Percentiles rank a stretch among this genome's conserved stretches.
phyloP scores from a whole-genome alignment of 2,797 vertebrate genomes.

The Salarias fasciatus region DNA sequence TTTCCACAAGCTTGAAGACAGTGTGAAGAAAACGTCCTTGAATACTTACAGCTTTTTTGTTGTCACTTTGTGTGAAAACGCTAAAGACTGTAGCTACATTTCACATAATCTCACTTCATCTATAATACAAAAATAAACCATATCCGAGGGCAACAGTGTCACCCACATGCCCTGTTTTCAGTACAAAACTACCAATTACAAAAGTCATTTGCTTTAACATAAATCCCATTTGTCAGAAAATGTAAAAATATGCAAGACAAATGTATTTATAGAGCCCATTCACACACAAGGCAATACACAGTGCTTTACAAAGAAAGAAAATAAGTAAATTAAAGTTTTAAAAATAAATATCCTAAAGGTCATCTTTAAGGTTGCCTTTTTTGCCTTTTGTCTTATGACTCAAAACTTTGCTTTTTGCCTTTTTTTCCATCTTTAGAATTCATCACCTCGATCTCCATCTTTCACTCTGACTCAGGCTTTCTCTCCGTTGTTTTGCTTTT shows the following conservation, averaged over 20 bases:
- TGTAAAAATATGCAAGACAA: too few relatives aligned
- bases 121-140: not conserved
- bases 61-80: too few relatives aligned
- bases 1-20: too few relatives aligned
- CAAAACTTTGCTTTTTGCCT: not conserved
- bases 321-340: too few relatives aligned
- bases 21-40: too few relatives aligned
- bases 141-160: not conserved
- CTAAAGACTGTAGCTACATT: too few relatives aligned
- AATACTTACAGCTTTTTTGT: too few relatives aligned
- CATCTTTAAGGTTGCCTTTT: not conserved
- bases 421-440: constrained; percentile 14
- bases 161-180: not conserved
- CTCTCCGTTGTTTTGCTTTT: constrained; percentile 9
- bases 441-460: constrained; percentile 26
- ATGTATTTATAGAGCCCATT: too few relatives aligned
- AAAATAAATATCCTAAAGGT: constrained; percentile 7
- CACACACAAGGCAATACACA: too few relatives aligned
- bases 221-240: not conserved
- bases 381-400: not conserved
- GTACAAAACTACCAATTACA: not conserved
- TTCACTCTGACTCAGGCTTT: constrained; percentile 20
- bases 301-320: too few relatives aligned
- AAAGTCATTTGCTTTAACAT: not conserved
- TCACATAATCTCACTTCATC: not conserved